Evolutionary conservation across 1,140 invertebrate genomes (phyloP).

Genomic region (Saccostrea cuccullata): DNA sequence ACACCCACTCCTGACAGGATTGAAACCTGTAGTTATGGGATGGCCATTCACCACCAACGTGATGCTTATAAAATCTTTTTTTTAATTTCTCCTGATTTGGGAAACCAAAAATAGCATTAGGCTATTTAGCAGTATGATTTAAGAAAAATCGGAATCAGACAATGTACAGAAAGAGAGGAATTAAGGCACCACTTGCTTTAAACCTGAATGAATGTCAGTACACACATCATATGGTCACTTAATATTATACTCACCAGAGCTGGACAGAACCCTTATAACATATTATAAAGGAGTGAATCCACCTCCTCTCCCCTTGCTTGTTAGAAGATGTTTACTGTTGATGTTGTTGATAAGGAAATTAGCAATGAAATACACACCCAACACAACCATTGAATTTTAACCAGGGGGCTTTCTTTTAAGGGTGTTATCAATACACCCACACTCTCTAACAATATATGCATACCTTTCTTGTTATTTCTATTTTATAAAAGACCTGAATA

Average conservation of each 20-base stretch:
- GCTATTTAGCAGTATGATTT: too few species aligned
- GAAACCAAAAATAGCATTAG: too few species aligned
- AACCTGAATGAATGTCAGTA: background rate
- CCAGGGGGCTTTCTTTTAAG: background rate
- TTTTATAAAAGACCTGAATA: background rate
- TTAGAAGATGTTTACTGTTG: background rate
- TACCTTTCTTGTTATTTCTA: background rate
- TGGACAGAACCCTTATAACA: background rate
- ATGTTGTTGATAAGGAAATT: background rate
- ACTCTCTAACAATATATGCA: background rate
- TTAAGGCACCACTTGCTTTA: background rate
- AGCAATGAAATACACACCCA: background rate
- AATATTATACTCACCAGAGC: background rate
- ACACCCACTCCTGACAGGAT: too few species aligned
- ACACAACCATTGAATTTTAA: background rate
- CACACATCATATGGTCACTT: background rate
- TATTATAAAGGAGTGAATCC: background rate
- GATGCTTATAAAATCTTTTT: too few species aligned
- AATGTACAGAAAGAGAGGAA: background rate
- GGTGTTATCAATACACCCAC: constrained; percentile 21
- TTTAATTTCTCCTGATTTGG: too few species aligned
- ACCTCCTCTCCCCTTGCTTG: background rate
- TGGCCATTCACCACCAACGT: too few species aligned
- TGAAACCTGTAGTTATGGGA: too few species aligned
- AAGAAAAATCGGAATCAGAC: background rate